A percentile compares a stretch with the other conserved stretches of the same genome.
Conservation (phyloP, 2,113 vertebrate species). For the Marmota monax region DNA sequence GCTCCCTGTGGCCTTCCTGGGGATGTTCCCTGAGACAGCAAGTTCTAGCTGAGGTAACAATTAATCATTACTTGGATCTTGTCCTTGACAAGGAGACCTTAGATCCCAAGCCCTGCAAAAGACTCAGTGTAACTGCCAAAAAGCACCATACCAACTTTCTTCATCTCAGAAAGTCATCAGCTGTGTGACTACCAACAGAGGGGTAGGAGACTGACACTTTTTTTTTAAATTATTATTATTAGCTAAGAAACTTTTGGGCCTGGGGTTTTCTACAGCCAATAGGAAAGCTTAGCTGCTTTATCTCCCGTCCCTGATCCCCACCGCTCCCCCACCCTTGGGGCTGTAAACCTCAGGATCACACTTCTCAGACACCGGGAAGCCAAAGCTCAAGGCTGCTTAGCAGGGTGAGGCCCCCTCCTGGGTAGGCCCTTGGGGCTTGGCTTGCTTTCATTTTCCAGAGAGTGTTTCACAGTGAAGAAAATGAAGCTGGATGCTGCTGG, state of each 20-base stretch:
- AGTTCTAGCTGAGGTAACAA: not conserved
- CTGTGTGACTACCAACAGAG: not conserved
- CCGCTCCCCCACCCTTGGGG: not conserved
- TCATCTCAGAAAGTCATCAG: no score
- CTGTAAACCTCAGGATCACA: not conserved
- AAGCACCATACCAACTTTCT: not conserved
- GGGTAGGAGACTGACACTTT: not conserved
- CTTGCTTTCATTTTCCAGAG: not conserved
- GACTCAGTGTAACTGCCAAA: not conserved
- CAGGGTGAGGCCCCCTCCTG: not conserved
- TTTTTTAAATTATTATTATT: not conserved
- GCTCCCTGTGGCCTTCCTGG: not conserved
- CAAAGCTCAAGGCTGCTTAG: not conserved
- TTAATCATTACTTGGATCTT: constrained; percentile 32
- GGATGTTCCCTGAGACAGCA: not conserved
- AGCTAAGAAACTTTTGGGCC: not conserved
- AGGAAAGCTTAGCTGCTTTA: not conserved
- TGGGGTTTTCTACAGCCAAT: not conserved
- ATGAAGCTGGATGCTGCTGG: not conserved
- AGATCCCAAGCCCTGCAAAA: constrained; percentile 6
- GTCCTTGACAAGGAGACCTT: constrained; percentile 55
- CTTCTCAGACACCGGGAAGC: constrained; percentile 5
- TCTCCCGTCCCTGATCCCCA: not conserved
- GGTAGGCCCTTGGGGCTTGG: not conserved
- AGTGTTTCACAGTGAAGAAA: not conserved